Base-by-base conservation (phyloP, 2,113 vertebrate genomes). In the Natator depressus region DNA sequence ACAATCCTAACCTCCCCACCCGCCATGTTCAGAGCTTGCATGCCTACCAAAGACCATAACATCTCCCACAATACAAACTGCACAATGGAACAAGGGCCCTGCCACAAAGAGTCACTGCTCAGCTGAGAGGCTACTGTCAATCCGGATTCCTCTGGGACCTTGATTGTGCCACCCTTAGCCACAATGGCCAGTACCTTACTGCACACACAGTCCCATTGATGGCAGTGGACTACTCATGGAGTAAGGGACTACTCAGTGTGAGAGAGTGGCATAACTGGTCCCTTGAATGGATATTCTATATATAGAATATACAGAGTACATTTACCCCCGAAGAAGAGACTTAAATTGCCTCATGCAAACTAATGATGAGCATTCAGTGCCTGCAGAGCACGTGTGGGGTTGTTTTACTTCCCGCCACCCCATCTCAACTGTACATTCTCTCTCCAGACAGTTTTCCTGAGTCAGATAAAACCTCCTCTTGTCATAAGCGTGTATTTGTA, bases 201-300 rank as follows among this genome's bases (percentile, higher is more conserved):
- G 50, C 47, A 24, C 2, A 0, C 75, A 50, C 5, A 13, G 80
- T 16, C 22, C 53, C 0, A 0, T 0, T 3, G 53, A 38, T 11
- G 0, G 65, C 17, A 72, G 35, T 72, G 65, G 19, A 72, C 8
- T 65, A n/a, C 13, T 65, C 62, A 62, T 14, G 13, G 59, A 14
- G 14, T 69, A n/a, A 69, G 8, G 35, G 16, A 69, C 19, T 17
- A 16, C 62, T 69, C 31, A n/a, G 35, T n/a, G 35, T 69, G 62
- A n/a, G 62, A 35, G 16, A 17, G 17, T 69, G 62, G 62, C 62
- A n/a, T 69, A 69, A n/a, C 29, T 19, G 35, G 17, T 16, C 35
- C 7, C 62, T 69, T n/a, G 7, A 69, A 69, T 8, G 17, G 35
- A n/a, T 19, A n/a, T 19, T 35, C 14, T 16, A 65, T n/a, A 69